Evolutionary conservation across 30 jellyfish, hydroid and myxozoan genomes (phyloP).

Genomic region (Hydractinia symbiolongicarpus): DNA sequence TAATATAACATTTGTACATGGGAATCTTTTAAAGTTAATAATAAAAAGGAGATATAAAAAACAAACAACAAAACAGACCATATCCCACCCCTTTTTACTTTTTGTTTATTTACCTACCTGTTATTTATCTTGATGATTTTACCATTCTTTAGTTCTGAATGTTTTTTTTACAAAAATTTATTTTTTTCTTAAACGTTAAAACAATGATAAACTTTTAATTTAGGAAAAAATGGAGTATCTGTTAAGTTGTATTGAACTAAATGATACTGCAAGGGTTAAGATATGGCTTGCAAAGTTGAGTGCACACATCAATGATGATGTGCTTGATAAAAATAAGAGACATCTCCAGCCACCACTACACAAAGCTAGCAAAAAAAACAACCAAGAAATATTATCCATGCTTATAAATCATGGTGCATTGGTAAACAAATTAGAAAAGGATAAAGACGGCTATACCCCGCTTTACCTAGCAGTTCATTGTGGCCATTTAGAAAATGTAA

Average conservation of each 20-base stretch:
- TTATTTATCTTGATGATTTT: too few species aligned
- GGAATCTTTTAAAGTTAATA: too few species aligned
- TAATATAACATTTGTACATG: too few species aligned
- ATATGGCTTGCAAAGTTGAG: not conserved
- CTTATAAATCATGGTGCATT: constrained; percentile 2
- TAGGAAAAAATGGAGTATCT: not conserved
- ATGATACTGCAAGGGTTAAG: not conserved
- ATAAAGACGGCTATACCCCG: constrained; percentile 3
- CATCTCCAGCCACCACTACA: not conserved
- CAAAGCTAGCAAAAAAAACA: not conserved
- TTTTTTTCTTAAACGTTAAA: too few species aligned
- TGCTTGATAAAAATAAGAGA: not conserved
- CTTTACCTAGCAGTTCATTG: not conserved
- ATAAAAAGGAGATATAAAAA: too few species aligned
- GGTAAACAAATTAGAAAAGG: constrained; percentile 7
- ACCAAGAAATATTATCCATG: constrained; percentile 5
- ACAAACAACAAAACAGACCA: too few species aligned
- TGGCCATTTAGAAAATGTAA: not conserved
- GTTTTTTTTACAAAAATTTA: too few species aligned
- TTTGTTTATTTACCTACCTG: too few species aligned
- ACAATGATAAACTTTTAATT: not conserved
- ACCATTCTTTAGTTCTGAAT: too few species aligned
- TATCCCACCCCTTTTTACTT: too few species aligned
- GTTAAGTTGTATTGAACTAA: not conserved
- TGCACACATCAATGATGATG: not conserved